Evolutionary conservation across 2,797 vertebrate genomes (phyloP).

Genomic region (Meda fulgida): DNA sequence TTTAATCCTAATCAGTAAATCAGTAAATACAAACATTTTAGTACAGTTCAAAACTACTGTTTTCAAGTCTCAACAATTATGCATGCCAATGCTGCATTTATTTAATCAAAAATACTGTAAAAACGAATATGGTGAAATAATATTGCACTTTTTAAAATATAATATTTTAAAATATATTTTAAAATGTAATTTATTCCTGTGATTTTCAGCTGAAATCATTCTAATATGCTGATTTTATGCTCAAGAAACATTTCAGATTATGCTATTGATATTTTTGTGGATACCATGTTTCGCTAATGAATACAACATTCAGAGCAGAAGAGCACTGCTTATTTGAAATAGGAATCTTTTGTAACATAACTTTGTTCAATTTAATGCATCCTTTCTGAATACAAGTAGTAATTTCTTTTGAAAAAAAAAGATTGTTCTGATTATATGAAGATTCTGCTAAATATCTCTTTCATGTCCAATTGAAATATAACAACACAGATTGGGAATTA

Average conservation of each 20-base stretch:
- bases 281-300: neutral
- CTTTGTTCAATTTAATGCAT: neutral
- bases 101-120: neutral
- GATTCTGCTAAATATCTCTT: neutral
- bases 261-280: neutral
- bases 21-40: neutral
- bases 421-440: neutral
- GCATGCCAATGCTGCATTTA: neutral
- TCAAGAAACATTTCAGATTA: neutral
- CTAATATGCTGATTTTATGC: neutral
- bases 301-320: neutral
- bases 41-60: neutral
- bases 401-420: too few species aligned
- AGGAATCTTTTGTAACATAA: neutral
- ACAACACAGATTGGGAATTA: neutral
- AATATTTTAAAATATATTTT: too few species aligned
- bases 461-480: neutral
- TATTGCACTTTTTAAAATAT: neutral
- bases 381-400: neutral
- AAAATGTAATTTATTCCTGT: neutral
- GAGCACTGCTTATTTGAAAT: neutral
- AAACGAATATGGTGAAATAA: neutral
- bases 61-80: neutral
- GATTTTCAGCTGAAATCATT: neutral
- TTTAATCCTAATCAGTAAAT: neutral